Evolutionary conservation across 2,113 vertebrate species (phyloP), one percentile per base, ranked within the genome.

Genomic region (Dendropsophus ebraccatus): DNA sequence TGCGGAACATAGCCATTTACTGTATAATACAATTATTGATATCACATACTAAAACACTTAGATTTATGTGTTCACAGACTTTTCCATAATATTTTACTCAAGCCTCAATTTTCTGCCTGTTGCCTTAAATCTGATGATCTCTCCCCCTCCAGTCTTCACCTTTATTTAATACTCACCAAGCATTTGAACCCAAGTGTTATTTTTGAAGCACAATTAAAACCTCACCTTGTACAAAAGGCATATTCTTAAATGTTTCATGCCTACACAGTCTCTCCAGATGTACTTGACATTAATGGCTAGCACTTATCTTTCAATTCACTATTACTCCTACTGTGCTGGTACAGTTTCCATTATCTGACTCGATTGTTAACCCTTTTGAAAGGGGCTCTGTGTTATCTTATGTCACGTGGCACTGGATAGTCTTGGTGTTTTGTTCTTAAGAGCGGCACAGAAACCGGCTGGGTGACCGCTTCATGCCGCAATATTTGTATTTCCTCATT

Each of bases 271-370:
- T 69, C 80, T 82, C 65, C 81, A 82, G 62, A 82, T 70, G 37
- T 37, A 82, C 81, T 82, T 82, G 81, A 82, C 81, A 82, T 82
- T 82, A 82, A 82, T 82, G 81, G 65, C 81, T 82, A 35, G 81
- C 62, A 82, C 81, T 82, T 82, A 70, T 82, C 62, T 32, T 70
- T 82, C 60, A 67, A 82, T 82, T 49, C 80, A 82, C 45, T 82
- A 52, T 70, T 69, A 82, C 81, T 82, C 80, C 80, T 82, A 82
- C 80, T 82, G 80, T 35, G 81, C 28, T 62, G 13, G 45, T 69
- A 67, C 19, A 70, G 25, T 82, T 82, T 49, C 81, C 25, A 82
- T 82, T 67, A 69, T n/a, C 28, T 62, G 54, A 62, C 77, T 82
- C 32, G 45, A 82, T 49, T 70, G 21, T 70, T 82, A 67, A 70